Percentiles rank a stretch among this genome's conserved stretches.
Evolutionary conservation across 2,888 invertebrate species (phyloP).

Genomic region (Drosophila vallismaia): DNA sequence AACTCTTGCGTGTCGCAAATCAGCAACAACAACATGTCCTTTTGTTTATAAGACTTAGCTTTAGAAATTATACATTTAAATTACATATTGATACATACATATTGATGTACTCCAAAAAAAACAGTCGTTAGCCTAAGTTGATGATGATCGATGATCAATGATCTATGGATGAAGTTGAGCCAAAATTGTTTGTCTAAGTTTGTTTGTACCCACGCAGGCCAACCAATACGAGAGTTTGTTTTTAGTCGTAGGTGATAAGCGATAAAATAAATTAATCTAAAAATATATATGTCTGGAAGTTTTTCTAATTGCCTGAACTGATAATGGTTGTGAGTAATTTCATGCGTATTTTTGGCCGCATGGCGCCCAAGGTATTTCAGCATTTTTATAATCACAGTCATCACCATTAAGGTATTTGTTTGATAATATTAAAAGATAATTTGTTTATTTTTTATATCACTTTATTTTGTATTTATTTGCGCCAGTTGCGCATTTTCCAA

Average conservation of each 20-base stretch:
- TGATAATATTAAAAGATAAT: neutral
- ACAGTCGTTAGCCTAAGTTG: conserved; percentile 34
- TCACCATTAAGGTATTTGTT: neutral
- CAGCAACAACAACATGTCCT: conserved; percentile 30
- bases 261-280: conserved; percentile 22
- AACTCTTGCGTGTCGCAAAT: conserved; percentile 35
- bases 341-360: neutral
- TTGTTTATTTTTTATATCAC: conserved; percentile 36
- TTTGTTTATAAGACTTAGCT: conserved; percentile 42
- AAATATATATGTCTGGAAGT: conserved; percentile 9
- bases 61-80: conserved; percentile 32
- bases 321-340: conserved; percentile 21
- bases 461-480: conserved; percentile 42
- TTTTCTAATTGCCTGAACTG: conserved; percentile 21
- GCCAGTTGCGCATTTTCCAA: conserved; percentile 59
- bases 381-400: neutral
- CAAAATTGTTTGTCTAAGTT: conserved; percentile 41
- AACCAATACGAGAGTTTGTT: conserved; percentile 38
- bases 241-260: conserved; percentile 42
- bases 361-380: neutral
- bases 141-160: conserved; percentile 12
- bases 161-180: conserved; percentile 4
- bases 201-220: conserved; percentile 26
- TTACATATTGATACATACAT: conserved; percentile 15
- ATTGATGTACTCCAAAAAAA: conserved; percentile 32